phyloP scores from a whole-genome alignment of 2,888 invertebrate genomes.

The Meghimatium bilineatum region DNA sequence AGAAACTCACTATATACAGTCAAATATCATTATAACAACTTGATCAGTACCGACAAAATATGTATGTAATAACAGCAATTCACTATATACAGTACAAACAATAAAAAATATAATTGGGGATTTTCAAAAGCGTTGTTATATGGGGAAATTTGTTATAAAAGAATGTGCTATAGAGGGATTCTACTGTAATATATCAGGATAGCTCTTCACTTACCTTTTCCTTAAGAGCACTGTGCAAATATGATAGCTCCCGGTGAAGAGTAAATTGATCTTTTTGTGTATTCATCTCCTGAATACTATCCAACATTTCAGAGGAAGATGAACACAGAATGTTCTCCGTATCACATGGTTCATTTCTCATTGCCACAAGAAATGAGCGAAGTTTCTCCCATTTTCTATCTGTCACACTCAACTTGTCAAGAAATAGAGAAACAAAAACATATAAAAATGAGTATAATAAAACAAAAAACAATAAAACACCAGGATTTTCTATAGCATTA shows the following conservation, averaged over 20 bases:
- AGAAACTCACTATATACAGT: no score
- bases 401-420: slow-evolving; percentile 21
- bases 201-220: slow-evolving; percentile 25
- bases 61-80: no score
- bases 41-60: no score
- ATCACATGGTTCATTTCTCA: slow-evolving; percentile 44
- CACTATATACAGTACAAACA: no score
- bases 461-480: no score
- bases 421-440: neutral
- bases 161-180: no score
- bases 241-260: slow-evolving; percentile 18
- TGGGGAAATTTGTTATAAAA: no score
- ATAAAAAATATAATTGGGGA: no score
- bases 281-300: slow-evolving; percentile 22
- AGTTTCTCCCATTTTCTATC: slow-evolving; percentile 43
- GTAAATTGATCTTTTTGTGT: slow-evolving; percentile 16
- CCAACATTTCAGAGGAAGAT: slow-evolving; percentile 15
- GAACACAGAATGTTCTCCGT: slow-evolving; percentile 8
- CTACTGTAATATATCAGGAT: neutral
- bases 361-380: slow-evolving; percentile 34
- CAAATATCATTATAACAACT: no score
- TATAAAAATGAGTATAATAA: no score
- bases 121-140: no score
- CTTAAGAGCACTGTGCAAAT: slow-evolving; percentile 13
- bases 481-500: no score